phyloP scores from a whole-genome alignment of 2,113 vertebrate species.

The Uropsilus gracilis region DNA sequence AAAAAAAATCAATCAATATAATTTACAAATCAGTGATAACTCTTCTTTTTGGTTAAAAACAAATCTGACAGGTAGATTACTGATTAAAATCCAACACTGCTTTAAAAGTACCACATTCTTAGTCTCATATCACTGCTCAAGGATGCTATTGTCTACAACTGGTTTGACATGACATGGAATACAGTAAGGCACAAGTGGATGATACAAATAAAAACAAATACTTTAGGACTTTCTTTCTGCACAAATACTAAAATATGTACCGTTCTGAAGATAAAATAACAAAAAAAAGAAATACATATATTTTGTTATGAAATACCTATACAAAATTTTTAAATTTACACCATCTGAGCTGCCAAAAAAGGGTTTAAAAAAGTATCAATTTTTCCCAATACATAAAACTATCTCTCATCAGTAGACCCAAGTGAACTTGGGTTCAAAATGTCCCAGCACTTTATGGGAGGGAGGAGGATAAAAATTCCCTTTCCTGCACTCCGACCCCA shows the following conservation, averaged over 20 bases:
- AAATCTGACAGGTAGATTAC: constrained; percentile 57
- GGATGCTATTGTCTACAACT: constrained; percentile 59
- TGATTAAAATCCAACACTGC: constrained; percentile 64
- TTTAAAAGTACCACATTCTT: constrained; percentile 67
- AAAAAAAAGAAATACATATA: constrained; percentile 89
- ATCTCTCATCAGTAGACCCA: constrained; percentile 90
- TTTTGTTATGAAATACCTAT: constrained; percentile 93
- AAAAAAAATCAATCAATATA: constrained; percentile 73
- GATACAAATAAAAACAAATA: constrained; percentile 81
- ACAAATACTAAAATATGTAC: constrained; percentile 90
- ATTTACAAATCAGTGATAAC: constrained; percentile 65
- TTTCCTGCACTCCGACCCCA: constrained; percentile 83
- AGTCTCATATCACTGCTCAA: constrained; percentile 59
- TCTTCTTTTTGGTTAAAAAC: constrained; percentile 78
- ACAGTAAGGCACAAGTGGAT: constrained; percentile 86
- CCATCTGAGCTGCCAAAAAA: constrained; percentile 97
- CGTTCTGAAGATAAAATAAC: constrained; percentile 86
- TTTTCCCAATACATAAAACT: constrained; percentile 94
- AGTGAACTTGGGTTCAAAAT: constrained; percentile 85
- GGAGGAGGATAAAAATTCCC: constrained; percentile 84
- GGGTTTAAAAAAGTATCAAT: constrained; percentile 88
- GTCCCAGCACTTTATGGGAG: constrained; percentile 83
- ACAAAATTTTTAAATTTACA: constrained; percentile 95
- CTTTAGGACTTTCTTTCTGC: constrained; percentile 79
- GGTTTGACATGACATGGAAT: constrained; percentile 67